A percentile compares a stretch with the other conserved stretches of the same genome.
These are phyloP conservation scores for Syncerus caffer DNA, from an alignment of 2,797 vertebrate genomes.

Conservation along the genomic window DNA sequence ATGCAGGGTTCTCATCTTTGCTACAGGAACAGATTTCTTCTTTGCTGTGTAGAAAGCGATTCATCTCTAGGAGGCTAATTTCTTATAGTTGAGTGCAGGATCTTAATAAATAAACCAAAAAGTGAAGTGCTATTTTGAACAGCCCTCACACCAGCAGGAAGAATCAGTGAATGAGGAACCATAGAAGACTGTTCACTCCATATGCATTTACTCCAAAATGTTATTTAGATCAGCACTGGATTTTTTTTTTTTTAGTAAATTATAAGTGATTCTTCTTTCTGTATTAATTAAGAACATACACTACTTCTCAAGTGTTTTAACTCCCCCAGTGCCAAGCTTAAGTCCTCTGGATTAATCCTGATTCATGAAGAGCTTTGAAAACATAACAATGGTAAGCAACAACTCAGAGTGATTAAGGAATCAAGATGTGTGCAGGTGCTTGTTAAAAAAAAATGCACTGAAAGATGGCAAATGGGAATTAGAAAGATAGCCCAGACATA, in stretches of 20 bases:
- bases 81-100: conserved; percentile 84
- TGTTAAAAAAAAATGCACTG: not conserved
- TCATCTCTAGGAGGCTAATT: conserved; percentile 88
- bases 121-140: conserved; percentile 87
- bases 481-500: conserved; percentile 20
- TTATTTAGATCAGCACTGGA: conserved; percentile 79
- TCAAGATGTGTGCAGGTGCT: conserved; percentile 55
- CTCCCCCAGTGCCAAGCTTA: conserved; percentile 63
- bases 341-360: conserved; percentile 66
- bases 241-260: conserved; percentile 79
- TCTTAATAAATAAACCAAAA: conserved; percentile 89
- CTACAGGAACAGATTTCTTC: conserved; percentile 72
- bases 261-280: conserved; percentile 79
- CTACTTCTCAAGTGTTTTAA: conserved; percentile 77
- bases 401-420: conserved; percentile 56
- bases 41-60: conserved; percentile 79
- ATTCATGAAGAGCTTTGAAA: conserved; percentile 69
- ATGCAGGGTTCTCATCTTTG: conserved; percentile 59
- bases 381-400: conserved; percentile 54
- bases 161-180: conserved; percentile 84
- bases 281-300: conserved; percentile 82
- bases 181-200: conserved; percentile 77
- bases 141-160: conserved; percentile 87
- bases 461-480: not conserved
- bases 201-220: conserved; percentile 78